Evolutionary conservation across 2,113 vertebrate genomes (phyloP).

Genomic region (Sceloporus tristichus): DNA sequence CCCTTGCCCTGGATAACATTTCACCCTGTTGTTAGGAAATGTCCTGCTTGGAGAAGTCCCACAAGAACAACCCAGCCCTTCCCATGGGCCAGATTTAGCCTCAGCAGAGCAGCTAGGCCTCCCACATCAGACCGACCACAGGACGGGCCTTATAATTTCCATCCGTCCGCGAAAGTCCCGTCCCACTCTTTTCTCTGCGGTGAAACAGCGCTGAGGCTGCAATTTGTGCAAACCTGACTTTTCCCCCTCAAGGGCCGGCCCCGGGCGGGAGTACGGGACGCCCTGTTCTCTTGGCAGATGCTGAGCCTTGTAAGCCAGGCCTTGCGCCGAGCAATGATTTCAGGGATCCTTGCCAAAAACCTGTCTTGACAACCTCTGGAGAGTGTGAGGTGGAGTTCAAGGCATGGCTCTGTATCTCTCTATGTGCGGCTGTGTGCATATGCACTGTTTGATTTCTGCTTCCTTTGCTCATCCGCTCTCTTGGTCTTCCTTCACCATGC

Average conservation of each 20-base stretch:
- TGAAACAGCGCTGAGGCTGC: not conserved
- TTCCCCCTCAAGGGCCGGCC: not conserved
- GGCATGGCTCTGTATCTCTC: too few relatives aligned
- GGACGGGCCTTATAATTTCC: slow-evolving; percentile 11
- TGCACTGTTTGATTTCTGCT: too few relatives aligned
- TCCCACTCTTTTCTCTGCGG: not conserved
- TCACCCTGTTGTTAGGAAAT: not conserved
- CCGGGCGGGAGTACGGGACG: too few relatives aligned
- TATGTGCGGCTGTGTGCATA: too few relatives aligned
- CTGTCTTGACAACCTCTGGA: not conserved
- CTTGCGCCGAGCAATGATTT: not conserved
- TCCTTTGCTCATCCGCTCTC: too few relatives aligned
- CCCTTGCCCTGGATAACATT: too few relatives aligned
- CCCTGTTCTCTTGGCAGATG: not conserved
- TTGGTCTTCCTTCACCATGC: too few relatives aligned
- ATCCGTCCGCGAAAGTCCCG: not conserved
- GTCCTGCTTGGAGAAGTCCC: not conserved
- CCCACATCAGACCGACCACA: slow-evolving; percentile 15
- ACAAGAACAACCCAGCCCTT: not conserved
- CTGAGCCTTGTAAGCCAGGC: not conserved
- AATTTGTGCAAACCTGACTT: too few relatives aligned
- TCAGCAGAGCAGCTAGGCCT: not conserved
- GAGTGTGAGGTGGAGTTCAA: not conserved
- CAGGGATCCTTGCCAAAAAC: too few relatives aligned
- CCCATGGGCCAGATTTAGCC: not conserved